Evolutionary conservation across 2,797 vertebrate species (phyloP), one percentile per base, ranked within the genome.

Genomic region (Eutrigla gurnardus): DNA sequence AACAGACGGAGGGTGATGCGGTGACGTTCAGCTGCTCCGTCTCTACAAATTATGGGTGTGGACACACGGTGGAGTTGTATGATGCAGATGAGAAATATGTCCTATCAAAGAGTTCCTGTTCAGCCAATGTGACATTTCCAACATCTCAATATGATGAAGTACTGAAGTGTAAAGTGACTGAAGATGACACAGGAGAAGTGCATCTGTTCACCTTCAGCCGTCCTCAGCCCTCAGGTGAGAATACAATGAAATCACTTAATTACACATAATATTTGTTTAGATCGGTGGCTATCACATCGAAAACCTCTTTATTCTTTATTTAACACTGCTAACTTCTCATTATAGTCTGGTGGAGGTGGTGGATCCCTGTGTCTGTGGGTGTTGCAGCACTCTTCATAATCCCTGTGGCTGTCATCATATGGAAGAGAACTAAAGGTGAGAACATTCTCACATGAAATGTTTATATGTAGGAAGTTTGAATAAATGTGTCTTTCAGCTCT

Each of bases 1-100:
- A 53, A 47, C 5, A 40, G 0, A 3, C 6, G 7, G 1, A 4
- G 5, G 0, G 0, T 13, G 47, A 60, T n/a, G 12, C 6, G 14
- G 40, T 39, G 54, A 37, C 0, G 0, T 36, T 77, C 0, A 1
- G 0, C 35, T 82, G 77, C 67, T 61, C 35, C 13, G 35, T 82
- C 77, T 0, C 0, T 3, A 6, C 5, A 12, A 1, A 2, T 13
- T 3, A 0, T 2, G 0, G 0, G 0, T 67, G 61, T 17, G 0
- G 0, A 25, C 2, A 14, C 36, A 53, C 0, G 43, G 64, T 76
- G 69, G 66, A 35, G 49, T 76, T 71, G 78, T 25, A 25, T 25
- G 25, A 25, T 25, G 25, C 25, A 25, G 25, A 25, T 25, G 25
- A 25, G 25, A 25, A 25, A 25, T 25, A 25, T 25, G 25, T 25